Evolutionary conservation across 2,797 vertebrate species (phyloP), one percentile per base, ranked within the genome.

Genomic region (Chaetodon trifasciatus): DNA sequence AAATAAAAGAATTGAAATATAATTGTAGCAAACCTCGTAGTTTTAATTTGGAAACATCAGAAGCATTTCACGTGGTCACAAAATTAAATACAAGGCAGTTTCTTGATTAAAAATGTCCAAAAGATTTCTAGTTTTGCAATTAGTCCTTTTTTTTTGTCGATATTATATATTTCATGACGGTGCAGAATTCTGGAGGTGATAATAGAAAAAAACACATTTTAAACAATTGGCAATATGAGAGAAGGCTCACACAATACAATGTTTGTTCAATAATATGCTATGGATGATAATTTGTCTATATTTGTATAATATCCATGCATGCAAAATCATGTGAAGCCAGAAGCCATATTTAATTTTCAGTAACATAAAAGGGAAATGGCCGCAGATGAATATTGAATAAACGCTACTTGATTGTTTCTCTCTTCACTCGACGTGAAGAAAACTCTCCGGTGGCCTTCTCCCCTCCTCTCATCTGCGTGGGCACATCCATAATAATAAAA

Each of bases 1-100:
- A 92, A 96, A 97, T 94, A 94, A 96, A 97, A 96, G 82, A 96
- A 95, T 87, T 93, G 92, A 93, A 91, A 92, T 91, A 92, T 91
- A 92, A 79, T 76, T 74, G 85, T 85, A 89, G 71, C 70, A 88
- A 19, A 93, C 87, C 85, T 68, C 74, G 90, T 84, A 78, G 71
- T 89, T 91, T 94, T 91, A 69, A 93, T 92, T 83, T 55, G 85
- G 78, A 60, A 21, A 55, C 77, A 81, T 12, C 68, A 67, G 60
- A 75, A 69, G 23, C 39, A 82, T 78, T 78, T 61, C 50, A 85
- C 62, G 63, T 32, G 12, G 55, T 32, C 64, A 85, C 49, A 50
- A 37, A 75, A 72, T 66, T 13, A 46, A 80, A 49, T 10, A 24
- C 55, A 58, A 65, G 10, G 24, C 28, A 53, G 2, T 47, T 58